phyloP scores from a whole-genome alignment of 2,888 invertebrate genomes.

The Scelioninae gen. 1 region DNA sequence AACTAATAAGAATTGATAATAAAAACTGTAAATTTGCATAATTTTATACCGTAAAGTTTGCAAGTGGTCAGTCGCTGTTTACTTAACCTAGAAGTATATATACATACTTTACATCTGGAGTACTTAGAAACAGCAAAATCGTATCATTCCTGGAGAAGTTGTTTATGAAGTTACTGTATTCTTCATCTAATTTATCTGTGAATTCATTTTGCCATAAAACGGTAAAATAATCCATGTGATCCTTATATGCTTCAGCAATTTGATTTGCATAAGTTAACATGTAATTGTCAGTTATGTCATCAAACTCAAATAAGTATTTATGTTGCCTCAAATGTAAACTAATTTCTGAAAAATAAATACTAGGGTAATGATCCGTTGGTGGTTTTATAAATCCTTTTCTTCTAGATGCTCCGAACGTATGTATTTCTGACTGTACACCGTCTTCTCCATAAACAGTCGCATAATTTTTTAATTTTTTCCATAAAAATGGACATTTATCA shows the following conservation, averaged over 20 bases:
- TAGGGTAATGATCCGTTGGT: conserved; percentile 24
- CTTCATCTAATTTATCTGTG: conserved; percentile 1
- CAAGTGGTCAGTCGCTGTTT: too few species aligned
- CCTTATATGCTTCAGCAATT: conserved; percentile 10
- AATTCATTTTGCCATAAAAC: conserved; percentile 42
- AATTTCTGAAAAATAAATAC: conserved; percentile 19
- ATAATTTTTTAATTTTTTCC: conserved; percentile 11
- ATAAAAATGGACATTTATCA: conserved; percentile 8
- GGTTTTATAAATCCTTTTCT: not conserved
- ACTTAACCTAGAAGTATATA: too few species aligned
- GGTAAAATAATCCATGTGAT: conserved; percentile 12
- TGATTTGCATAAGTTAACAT: conserved; percentile 16
- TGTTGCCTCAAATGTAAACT: not conserved
- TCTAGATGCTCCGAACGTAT: not conserved
- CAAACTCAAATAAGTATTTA: not conserved
- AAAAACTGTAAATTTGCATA: too few species aligned
- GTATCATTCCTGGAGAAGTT: not conserved
- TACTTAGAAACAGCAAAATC: conserved; percentile 22
- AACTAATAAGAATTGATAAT: too few species aligned
- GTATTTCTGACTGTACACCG: not conserved
- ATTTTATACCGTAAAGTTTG: too few species aligned
- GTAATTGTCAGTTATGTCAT: conserved; percentile 3
- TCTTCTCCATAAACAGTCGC: conserved; percentile 23
- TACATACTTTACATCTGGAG: not conserved
- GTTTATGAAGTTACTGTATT: conserved; percentile 21